These are phyloP conservation scores for Anthoscopus minutus DNA, from an alignment of 2,113 vertebrate species.

Conservation along the genomic window DNA sequence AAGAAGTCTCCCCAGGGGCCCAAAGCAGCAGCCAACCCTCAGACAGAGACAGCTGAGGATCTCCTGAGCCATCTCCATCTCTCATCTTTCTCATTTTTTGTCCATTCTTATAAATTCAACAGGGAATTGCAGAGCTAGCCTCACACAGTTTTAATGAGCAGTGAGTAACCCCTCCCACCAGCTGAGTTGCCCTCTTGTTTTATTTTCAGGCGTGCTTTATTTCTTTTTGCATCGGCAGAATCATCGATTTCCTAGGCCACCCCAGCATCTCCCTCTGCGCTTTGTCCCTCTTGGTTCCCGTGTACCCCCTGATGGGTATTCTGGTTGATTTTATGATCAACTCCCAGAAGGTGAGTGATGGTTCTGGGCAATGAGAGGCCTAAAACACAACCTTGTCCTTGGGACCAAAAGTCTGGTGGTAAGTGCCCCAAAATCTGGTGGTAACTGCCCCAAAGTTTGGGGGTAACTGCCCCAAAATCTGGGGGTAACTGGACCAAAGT, in stretches of 20 bases:
- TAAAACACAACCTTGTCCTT: background rate
- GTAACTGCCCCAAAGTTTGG: background rate
- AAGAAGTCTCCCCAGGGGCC: background rate
- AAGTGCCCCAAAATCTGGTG: background rate
- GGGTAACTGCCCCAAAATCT: fast-evolving
- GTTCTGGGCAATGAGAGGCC: background rate
- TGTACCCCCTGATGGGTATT: constrained; percentile 71
- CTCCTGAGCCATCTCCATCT: background rate
- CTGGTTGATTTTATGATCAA: constrained; percentile 29
- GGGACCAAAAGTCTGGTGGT: background rate
- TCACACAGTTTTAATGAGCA: background rate
- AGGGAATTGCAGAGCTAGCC: background rate
- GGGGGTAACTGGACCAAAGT: fast-evolving
- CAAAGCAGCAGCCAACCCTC: background rate
- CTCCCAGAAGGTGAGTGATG: constrained; percentile 40
- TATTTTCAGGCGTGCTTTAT: background rate
- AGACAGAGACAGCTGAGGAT: background rate
- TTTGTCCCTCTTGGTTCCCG: constrained; percentile 70
- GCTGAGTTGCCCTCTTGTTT: background rate
- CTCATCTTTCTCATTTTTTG: background rate
- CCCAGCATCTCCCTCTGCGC: fast-evolving
- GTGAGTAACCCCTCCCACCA: background rate
- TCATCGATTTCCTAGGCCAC: fast-evolving
- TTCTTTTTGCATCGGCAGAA: fast-evolving
- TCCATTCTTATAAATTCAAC: background rate